phyloP scores from a whole-genome alignment of 1,140 invertebrate genomes.

The Drosophila murphyi region DNA sequence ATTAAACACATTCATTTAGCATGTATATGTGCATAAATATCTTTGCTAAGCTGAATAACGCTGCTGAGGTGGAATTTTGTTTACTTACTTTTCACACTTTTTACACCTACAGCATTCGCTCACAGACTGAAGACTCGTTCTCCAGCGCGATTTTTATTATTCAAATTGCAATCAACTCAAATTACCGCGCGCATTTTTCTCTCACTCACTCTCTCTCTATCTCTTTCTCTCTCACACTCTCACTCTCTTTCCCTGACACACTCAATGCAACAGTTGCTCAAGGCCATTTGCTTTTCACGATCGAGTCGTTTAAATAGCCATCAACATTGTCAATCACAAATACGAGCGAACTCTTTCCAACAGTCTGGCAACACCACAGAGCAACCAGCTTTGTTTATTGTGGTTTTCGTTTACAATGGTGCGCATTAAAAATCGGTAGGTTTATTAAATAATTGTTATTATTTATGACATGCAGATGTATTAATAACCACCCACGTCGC shows the following conservation, averaged over 20 bases:
- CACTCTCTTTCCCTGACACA: background rate
- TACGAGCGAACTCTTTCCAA: background rate
- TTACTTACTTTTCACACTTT: constrained; percentile 2
- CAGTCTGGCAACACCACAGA: constrained; percentile 27
- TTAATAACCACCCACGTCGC: background rate
- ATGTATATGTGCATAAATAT: background rate
- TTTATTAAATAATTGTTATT: constrained; percentile 20
- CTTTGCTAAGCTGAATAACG: too few species aligned
- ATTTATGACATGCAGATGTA: constrained; percentile 18
- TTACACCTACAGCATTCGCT: constrained; percentile 11
- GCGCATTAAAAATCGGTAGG: constrained; percentile 89
- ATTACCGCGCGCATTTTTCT: constrained; percentile 16
- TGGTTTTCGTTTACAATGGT: constrained; percentile 85
- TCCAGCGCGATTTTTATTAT: constrained; percentile 25
- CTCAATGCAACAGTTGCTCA: constrained; percentile 2
- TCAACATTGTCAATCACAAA: background rate
- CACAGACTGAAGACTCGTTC: constrained; percentile 12
- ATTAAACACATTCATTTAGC: background rate
- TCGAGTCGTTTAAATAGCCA: background rate
- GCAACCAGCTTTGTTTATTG: background rate
- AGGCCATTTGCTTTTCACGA: constrained; percentile 14
- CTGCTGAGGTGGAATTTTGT: background rate
- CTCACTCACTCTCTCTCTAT: background rate
- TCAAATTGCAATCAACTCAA: constrained; percentile 8
- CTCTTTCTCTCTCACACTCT: background rate